Base-by-base conservation (phyloP, 2,888 invertebrate species). In the Dicyrtomina minuta region DNA sequence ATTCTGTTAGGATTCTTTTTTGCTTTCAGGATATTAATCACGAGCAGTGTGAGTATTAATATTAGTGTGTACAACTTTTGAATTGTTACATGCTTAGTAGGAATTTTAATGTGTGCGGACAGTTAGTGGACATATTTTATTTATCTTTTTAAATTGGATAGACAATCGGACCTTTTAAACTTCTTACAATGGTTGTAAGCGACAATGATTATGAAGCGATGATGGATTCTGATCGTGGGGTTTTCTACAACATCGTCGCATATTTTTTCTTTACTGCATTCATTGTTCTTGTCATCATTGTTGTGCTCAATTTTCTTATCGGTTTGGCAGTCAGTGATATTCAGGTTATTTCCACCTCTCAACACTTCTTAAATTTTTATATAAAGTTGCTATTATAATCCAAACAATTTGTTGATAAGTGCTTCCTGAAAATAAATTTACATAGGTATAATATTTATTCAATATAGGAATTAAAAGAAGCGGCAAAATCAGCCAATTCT, bases 241-340 rank as follows among this genome's bases (percentile, higher is more conserved):
- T 5, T 22, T 58, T 55, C 43, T 66, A 66, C 26, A 58, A 58
- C 5, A 58, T 66, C n/a, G 55, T 56, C 8, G 46, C 56, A 3
- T 66, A 66, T 27, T 2, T 17, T 1, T 43, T 44, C 27, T 66
- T 66, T 39, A 20, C 27, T 44, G 44, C 33, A 13, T 66, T 66
- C 24, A 66, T 66, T n/a, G n/a, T 66, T 13, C 10, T 66, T 15
- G 26, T 66, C 24, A 41, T 66, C 26, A 58, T 66, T 15, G 66
- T 66, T 10, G 44, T 66, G 15, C n/a, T 66, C 5, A 66, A 66
- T 46, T 66, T 66, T 12, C 58, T 66, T 8, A 44, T 66, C 15
- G 66, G 66, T 43, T 43, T 66, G 43, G 65, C 65, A 1, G 65
- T 65, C 41, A 39, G 22, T 53, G 65, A 65, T 39, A 33, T 65